Conservation (phyloP, 2,113 vertebrate genomes). For the Donacobius atricapilla region DNA sequence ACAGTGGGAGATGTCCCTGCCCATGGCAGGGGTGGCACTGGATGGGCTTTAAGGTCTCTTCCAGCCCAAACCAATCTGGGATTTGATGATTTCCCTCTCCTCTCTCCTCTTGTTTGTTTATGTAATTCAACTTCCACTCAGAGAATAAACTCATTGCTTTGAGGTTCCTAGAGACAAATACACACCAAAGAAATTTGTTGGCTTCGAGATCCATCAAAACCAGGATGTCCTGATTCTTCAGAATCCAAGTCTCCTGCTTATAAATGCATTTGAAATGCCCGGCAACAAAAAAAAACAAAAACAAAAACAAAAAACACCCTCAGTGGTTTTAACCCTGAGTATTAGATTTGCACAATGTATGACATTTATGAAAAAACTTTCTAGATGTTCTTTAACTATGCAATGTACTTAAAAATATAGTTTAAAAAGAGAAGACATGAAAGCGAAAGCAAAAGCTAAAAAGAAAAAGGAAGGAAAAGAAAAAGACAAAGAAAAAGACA, state of each 20-base stretch:
- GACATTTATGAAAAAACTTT: not conserved
- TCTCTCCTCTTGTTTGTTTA: not conserved
- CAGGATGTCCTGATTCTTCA: not conserved
- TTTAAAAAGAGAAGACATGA: not conserved
- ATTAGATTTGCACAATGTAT: not conserved
- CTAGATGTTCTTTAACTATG: not conserved
- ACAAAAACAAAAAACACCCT: too few species aligned
- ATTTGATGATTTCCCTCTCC: not conserved
- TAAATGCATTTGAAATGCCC: not conserved
- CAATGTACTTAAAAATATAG: not conserved
- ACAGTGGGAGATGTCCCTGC: fast-evolving
- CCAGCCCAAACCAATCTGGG: not conserved
- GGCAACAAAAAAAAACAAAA: not conserved
- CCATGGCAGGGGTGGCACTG: not conserved
- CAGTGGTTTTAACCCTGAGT: not conserved
- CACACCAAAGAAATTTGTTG: not conserved
- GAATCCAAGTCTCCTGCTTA: not conserved
- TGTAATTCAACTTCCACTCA: not conserved
- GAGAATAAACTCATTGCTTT: not conserved
- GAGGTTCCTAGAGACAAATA: not conserved
- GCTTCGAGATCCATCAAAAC: not conserved
- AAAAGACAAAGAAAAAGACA: too few species aligned
- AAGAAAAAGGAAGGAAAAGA: too few species aligned
- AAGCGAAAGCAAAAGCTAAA: too few species aligned
- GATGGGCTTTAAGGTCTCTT: not conserved